phyloP scores from a whole-genome alignment of 1,140 invertebrate genomes.

The Papilio polytes region DNA sequence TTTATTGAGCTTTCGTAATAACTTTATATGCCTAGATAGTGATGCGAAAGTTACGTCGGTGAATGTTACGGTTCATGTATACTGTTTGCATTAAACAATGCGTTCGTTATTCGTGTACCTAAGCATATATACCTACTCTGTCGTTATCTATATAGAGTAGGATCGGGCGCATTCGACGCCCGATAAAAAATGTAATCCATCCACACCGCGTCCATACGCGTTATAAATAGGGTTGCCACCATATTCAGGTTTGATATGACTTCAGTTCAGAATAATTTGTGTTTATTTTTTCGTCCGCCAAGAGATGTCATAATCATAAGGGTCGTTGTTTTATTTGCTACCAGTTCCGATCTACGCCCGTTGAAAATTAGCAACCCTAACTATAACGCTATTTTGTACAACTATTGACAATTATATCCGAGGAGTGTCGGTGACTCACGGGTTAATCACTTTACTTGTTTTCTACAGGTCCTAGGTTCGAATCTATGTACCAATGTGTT shows the following conservation, averaged over 20 bases:
- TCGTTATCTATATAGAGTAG: slow-evolving; percentile 15
- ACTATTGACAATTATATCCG: background rate
- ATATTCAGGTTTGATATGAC: background rate
- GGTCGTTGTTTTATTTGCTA: background rate
- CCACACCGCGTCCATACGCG: background rate
- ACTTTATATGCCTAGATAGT: background rate
- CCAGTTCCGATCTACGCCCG: background rate
- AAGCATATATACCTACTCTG: slow-evolving; percentile 12
- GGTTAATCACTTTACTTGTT: too few species aligned
- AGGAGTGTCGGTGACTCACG: too few species aligned
- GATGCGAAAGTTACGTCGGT: background rate
- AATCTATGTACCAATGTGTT: too few species aligned
- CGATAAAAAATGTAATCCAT: slow-evolving; percentile 12
- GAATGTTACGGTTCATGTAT: slow-evolving; percentile 4
- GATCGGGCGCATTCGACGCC: background rate
- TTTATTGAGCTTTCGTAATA: background rate
- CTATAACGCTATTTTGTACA: background rate
- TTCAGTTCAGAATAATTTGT: background rate
- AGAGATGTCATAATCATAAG: background rate
- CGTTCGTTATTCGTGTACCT: background rate
- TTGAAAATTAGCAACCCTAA: background rate
- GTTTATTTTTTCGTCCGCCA: background rate
- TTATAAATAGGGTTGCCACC: background rate
- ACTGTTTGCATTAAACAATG: slow-evolving; percentile 20
- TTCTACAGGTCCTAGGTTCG: too few species aligned